Evolutionary conservation across 2,797 vertebrate genomes (phyloP), one percentile per base, ranked within the genome.

Genomic region (Peromyscus nudipes): DNA sequence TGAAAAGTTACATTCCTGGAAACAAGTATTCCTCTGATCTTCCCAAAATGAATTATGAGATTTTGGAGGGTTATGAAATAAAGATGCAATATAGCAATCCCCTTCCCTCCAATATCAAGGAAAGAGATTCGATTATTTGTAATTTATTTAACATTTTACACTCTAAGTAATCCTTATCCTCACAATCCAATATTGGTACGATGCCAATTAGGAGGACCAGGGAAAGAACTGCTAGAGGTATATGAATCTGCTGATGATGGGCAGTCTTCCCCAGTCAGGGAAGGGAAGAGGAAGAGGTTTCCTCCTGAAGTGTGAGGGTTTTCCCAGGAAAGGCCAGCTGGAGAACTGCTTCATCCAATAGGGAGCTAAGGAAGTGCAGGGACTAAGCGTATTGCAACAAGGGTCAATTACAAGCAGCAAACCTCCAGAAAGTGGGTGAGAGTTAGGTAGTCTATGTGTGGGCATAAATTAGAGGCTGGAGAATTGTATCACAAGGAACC

Each of bases 161-260:
- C 55, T 87, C 31, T 79, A 92, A 65, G 75, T 60, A 88, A 91
- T 46, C 55, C 25, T 93, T 9, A 67, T 40, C 21, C 0, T 43
- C 49, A 60, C 60, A 49, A 79, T 92, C 81, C 27, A 90, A 91
- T 92, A 84, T 31, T 84, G 93, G 77, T 29, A 79, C n/a, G 80
- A 64, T 43, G 40, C 3, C 71, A 57, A 81, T 1, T 60, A 62
- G 37, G 19, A 94, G 5, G 5, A 21, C 0, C 1, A 16, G 60
- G 14, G 60, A 79, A 55, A 82, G 29, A 94, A 43, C 11, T 40
- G 16, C 27, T 92, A 34, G 40, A 80, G 52, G 85, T 65, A 9
- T 46, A 14, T 43, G 14, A 34, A 40, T 80, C 57, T 85, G 52
- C 31, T 43, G 40, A 12, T 12, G 6, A 75, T 40, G 21, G 19